These are phyloP conservation scores for Heliocidaris erythrogramma DNA, from an alignment of 35 echinoderm and acorn worm genomes.

Conservation along the genomic window DNA sequence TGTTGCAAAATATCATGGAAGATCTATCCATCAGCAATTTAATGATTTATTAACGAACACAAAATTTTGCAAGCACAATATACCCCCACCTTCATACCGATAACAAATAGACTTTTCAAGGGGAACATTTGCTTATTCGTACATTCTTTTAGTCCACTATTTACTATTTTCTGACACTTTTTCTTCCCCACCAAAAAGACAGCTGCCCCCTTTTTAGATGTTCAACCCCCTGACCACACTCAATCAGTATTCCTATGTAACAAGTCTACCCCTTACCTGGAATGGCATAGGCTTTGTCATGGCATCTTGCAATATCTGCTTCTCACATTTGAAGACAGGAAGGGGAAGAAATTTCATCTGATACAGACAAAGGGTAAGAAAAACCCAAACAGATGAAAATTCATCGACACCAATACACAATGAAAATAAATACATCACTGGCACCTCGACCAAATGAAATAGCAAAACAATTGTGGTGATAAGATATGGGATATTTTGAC, in stretches of 20 bases:
- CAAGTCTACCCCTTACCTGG: constrained; percentile 44
- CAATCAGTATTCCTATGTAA: not conserved
- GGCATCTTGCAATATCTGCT: constrained; percentile 58
- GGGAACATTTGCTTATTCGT: too few relatives aligned
- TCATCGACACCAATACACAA: not conserved
- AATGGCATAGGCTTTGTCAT: constrained; percentile 76
- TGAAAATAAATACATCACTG: not conserved
- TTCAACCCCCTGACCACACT: not conserved
- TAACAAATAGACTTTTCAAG: too few relatives aligned
- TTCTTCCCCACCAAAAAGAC: not conserved
- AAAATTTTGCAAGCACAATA: too few relatives aligned
- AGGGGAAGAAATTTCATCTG: constrained; percentile 79
- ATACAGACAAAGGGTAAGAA: not conserved
- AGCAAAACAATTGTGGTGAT: too few relatives aligned
- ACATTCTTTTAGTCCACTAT: not conserved
- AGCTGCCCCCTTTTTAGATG: too few relatives aligned
- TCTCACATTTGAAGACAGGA: constrained; percentile 66
- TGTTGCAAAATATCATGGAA: too few relatives aligned
- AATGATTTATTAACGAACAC: too few relatives aligned
- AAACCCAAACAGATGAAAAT: not conserved
- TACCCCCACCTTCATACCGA: too few relatives aligned
- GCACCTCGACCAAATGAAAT: too few relatives aligned
- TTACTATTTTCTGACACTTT: not conserved
- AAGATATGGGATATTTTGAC: too few relatives aligned
- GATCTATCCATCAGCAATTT: too few relatives aligned